A percentile compares a stretch with the other conserved stretches of the same genome.
Evolutionary conservation across 2,113 vertebrate species (phyloP).

Genomic region (Perca flavescens): DNA sequence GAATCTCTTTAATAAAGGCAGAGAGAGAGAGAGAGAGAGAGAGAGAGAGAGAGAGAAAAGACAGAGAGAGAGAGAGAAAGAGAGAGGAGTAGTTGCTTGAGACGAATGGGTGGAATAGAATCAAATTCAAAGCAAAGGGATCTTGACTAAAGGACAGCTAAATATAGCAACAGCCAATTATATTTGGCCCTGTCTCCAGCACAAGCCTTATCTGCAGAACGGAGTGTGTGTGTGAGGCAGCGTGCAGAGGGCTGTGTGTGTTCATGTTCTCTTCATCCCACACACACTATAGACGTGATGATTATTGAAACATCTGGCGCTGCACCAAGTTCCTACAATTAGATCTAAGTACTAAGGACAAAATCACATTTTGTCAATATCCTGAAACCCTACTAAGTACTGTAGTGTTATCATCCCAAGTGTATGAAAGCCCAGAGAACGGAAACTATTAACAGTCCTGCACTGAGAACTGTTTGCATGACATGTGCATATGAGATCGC

Average conservation of each 20-base stretch:
- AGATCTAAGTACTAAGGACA: not conserved
- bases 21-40: not conserved
- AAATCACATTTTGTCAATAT: too few relatives aligned
- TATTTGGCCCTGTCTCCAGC: conserved; percentile 10
- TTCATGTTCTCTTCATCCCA: not conserved
- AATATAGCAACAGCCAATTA: conserved; percentile 54
- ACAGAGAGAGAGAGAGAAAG: not conserved
- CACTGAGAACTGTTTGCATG: too few relatives aligned
- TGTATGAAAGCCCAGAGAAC: too few relatives aligned
- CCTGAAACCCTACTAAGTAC: not conserved
- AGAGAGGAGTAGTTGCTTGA: not conserved
- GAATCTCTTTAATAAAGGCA: conserved; percentile 22
- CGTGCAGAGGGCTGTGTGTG: not conserved
- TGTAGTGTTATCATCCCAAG: too few relatives aligned
- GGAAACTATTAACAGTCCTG: too few relatives aligned
- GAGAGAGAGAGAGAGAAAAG: not conserved
- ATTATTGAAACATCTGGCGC: not conserved
- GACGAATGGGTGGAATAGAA: not conserved
- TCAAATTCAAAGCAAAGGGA: conserved; percentile 18
- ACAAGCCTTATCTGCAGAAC: conserved; percentile 1
- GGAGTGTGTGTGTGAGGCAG: conserved; percentile 15
- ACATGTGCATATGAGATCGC: too few relatives aligned
- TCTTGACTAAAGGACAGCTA: conserved; percentile 36
- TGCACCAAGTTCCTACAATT: not conserved
- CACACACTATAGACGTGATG: not conserved